Conservation (phyloP, 2,113 vertebrate species). For the Pelodiscus sinensis region DNA sequence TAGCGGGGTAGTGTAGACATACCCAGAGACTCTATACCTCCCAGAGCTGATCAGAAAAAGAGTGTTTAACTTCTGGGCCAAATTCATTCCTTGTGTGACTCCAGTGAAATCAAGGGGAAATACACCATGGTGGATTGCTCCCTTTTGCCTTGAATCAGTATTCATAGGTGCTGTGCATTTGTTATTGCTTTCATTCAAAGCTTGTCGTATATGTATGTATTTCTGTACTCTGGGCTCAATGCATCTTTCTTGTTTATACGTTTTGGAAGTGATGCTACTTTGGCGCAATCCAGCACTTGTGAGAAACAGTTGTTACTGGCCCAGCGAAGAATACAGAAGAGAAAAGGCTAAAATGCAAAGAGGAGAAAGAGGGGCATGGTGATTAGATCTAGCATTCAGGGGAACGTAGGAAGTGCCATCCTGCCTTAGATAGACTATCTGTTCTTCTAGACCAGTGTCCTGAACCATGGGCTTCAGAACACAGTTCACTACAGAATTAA, state of each 20-base stretch:
- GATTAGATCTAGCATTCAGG: background rate
- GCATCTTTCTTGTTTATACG: background rate
- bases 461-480: accelerated
- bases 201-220: too few species aligned
- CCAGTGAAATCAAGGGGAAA: background rate
- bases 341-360: background rate
- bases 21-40: too few species aligned
- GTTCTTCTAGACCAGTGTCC: background rate
- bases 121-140: background rate
- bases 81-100: background rate
- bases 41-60: background rate
- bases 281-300: background rate
- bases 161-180: too few species aligned
- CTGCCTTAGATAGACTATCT: background rate
- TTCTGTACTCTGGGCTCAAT: background rate
- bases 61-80: accelerated
- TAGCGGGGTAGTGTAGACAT: too few species aligned
- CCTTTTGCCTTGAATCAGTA: too few species aligned
- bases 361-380: background rate
- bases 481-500: background rate
- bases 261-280: background rate
- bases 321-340: accelerated
- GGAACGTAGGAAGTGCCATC: background rate
- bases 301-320: accelerated
- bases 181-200: too few species aligned